Evolutionary conservation across 2,888 invertebrate species (phyloP).

Genomic region (Sepiola atlantica): DNA sequence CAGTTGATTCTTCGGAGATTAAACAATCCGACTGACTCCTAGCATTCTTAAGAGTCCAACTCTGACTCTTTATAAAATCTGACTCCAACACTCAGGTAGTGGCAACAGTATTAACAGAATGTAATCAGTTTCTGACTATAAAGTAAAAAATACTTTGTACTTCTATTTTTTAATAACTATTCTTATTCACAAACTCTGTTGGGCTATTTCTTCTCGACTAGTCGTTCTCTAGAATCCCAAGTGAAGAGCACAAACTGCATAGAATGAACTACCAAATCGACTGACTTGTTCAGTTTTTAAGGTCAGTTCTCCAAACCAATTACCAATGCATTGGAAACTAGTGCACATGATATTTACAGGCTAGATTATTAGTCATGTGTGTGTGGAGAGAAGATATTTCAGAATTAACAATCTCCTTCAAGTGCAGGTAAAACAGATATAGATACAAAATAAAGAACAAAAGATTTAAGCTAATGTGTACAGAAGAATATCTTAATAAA

Average conservation of each 20-base stretch:
- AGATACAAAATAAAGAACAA: neutral
- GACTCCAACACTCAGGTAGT: no score
- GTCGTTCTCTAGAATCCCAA: neutral
- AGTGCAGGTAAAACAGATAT: neutral
- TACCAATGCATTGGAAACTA: neutral
- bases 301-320: neutral
- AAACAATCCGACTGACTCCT: no score
- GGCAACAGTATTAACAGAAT: no score
- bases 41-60: no score
- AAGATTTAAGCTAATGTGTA: neutral
- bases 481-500: neutral
- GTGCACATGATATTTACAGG: neutral
- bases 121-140: no score
- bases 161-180: neutral
- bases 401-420: neutral
- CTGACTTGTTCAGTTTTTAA: neutral
- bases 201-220: neutral
- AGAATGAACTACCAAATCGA: neutral
- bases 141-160: neutral
- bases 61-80: no score
- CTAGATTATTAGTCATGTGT: neutral
- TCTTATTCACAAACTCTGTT: neutral
- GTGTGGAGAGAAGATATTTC: neutral
- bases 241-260: neutral
- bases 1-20: no score